These are phyloP conservation scores for Heliornis fulica DNA, from an alignment of 2,113 vertebrate genomes.

Conservation along the genomic window DNA sequence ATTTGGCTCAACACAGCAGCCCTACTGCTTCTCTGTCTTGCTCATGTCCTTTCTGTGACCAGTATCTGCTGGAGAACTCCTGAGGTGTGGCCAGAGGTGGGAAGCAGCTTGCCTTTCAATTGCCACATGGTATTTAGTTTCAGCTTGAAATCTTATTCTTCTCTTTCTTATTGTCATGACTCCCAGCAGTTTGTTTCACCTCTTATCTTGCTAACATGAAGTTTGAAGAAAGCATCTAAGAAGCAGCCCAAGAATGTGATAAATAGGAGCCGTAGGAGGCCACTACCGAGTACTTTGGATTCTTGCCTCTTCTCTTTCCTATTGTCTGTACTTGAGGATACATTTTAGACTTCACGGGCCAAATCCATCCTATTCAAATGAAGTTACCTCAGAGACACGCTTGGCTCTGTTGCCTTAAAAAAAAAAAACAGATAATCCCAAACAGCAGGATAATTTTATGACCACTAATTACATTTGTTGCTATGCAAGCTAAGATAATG, in stretches of 20 bases:
- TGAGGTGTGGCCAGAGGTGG: background rate
- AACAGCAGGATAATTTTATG: slow-evolving; percentile 79
- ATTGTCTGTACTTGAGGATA: slow-evolving; percentile 10
- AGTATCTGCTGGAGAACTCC: background rate
- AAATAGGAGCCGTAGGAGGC: background rate
- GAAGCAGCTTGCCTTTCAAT: background rate
- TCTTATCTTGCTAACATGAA: slow-evolving; percentile 22
- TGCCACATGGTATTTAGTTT: background rate
- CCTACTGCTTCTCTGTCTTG: background rate
- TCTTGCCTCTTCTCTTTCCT: slow-evolving; percentile 9
- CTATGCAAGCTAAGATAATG: slow-evolving; percentile 77
- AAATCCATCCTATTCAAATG: slow-evolving; percentile 48
- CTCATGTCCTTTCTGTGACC: background rate
- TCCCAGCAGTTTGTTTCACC: slow-evolving; percentile 23
- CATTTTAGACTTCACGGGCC: background rate
- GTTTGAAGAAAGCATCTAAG: slow-evolving; percentile 35
- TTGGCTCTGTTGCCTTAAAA: slow-evolving; percentile 60
- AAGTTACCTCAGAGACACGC: slow-evolving; percentile 54
- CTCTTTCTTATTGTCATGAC: background rate
- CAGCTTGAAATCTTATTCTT: background rate
- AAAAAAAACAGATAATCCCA: slow-evolving; percentile 29
- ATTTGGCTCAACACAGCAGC: background rate
- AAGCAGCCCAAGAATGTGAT: background rate
- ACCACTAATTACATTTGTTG: slow-evolving; percentile 74
- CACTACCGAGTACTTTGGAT: background rate